Percentiles rank a stretch among this genome's conserved stretches.
phyloP scores from a whole-genome alignment of 2,113 vertebrate genomes.

The Nycticebus coucang region DNA sequence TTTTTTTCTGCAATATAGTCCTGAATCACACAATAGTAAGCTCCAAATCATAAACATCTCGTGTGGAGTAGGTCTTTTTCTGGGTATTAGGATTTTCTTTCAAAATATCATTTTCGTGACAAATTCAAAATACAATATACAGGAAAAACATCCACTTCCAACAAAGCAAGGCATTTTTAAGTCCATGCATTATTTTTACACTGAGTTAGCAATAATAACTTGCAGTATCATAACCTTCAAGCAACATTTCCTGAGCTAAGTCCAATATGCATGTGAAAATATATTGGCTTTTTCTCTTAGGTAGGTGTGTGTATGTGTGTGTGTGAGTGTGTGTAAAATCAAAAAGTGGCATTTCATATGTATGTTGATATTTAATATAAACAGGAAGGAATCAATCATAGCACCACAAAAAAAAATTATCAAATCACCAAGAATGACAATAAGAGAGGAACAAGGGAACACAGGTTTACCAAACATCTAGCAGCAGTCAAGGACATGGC shows the following conservation, averaged over 20 bases:
- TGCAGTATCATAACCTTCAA: neutral
- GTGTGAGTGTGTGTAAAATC: neutral
- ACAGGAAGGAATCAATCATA: neutral
- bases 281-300: neutral
- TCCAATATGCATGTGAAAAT: neutral
- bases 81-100: conserved; percentile 53
- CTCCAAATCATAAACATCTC: conserved; percentile 18
- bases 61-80: neutral
- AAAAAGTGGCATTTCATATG: neutral
- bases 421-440: neutral
- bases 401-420: neutral
- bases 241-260: neutral
- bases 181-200: neutral
- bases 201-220: conserved; percentile 6
- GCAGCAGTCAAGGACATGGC: neutral
- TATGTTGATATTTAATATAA: neutral
- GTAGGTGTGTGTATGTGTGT: neutral
- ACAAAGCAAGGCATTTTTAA: neutral
- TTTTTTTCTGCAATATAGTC: neutral
- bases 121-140: conserved; percentile 63
- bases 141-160: neutral
- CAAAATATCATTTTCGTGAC: neutral
- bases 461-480: neutral
- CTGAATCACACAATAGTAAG: neutral
- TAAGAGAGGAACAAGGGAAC: neutral